Base-by-base conservation (phyloP, 2,113 vertebrate species). In the Cololabis saira region DNA sequence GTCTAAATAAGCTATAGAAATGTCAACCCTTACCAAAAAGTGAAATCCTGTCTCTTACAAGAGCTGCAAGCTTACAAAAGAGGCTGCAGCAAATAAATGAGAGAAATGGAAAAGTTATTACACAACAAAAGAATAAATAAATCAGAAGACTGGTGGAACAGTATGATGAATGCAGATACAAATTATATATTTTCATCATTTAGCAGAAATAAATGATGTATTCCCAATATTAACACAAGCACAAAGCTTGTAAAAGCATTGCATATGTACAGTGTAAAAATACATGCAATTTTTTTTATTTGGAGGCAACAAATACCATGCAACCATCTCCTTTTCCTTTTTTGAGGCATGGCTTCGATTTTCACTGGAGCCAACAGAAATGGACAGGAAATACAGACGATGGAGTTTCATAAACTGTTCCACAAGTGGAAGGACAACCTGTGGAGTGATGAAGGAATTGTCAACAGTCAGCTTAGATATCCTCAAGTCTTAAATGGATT, bases 321-420 rank as follows among this genome's bases (percentile, higher is more conserved):
- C 94, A 60, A 97, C 94, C 93, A 98, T 97, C 90, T 98, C 96
- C 77, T 98, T 98, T 85, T 99, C 97, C 82, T 95, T 98, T 87
- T 93, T 95, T n/a, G 95, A 96, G 7, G 96, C 95, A 33, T 95
- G 93, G 49, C 93, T 93, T 60, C 93, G 92, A 52, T 92, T 94
- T 48, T 90, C 93, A 43, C 93, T 93, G 21, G 94, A 94, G 58
- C 90, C 87, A 48, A 90, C 90, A 51, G 94, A 92, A 57, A 91
- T 90, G 49, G 95, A 95, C 66, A 97, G 82, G 88, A 97, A 98
- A 92, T 98, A 98, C 27, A 93, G 85, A 27, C 86, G 89, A 67
- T 98, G 96, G 78, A 93, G 95, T 93, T 95, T 96, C 90, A 97
- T 92, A 88, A 96, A 98, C 17, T 98, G 95, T 83, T 98, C 96